Base-by-base conservation (phyloP, 1,140 invertebrate species). In the Lucilia cuprina region DNA sequence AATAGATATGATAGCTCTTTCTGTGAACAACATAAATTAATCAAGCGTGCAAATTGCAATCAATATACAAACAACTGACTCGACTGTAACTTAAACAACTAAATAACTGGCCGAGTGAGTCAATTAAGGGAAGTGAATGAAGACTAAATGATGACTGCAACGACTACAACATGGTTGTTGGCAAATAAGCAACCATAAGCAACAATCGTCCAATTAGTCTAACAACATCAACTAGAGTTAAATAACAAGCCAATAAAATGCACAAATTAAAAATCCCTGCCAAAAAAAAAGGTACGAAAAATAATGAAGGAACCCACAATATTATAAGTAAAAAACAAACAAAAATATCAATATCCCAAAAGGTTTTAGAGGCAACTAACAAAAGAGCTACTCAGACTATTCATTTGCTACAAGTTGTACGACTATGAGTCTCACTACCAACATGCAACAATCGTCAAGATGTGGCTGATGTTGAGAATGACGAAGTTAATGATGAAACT, bases 301-400 rank as follows among this genome's bases (percentile, higher is more conserved):
- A 80, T 80, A 80, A 80, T 80, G 77, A 80, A 80, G 77, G 77
- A 80, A 80, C 77, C 77, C 77, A 80, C 77, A 80, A 80, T 19
- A 49, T 9, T 8, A 78, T 9, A 30, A 41, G 4, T 17, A 0
- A 60, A 47, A 30, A 78, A 25, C 34, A 41, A 41, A 41, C 41
- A 0, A 30, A 30, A 30, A 30, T 30, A 30, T 30, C 25, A 30
- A 30, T 30, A 41, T 41, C 41, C 41, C 5, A 10, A 41, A 41
- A 10, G 10, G 7, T 10, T 41, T 41, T 41, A 8, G 41, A 8
- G 41, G 41, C 41, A 41, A 41, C 5, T 41, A 41, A 41, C 7
- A 10, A 10, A 41, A 41, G 5, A 41, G 41, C 41, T 3, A 5
- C 41, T 41, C 41, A 41, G 7, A 0, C 2, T 0, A 10, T 10